A percentile compares a stretch with the other conserved stretches of the same genome.
Conservation (phyloP, 30 jellyfish, hydroid and myxozoan species). For the Nemopilema nomurai region DNA sequence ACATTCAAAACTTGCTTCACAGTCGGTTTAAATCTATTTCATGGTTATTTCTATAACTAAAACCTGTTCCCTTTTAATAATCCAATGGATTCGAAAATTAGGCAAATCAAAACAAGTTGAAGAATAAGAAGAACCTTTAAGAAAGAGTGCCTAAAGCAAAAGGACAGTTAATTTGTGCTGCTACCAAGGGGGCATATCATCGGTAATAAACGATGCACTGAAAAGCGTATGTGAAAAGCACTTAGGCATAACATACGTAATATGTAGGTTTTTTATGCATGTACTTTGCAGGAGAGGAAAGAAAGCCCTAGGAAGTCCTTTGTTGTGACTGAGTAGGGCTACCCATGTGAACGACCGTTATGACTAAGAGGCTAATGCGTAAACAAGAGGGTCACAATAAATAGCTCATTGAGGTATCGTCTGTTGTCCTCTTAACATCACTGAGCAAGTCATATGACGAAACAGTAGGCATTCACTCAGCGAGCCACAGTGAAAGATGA, state of each 20-base stretch:
- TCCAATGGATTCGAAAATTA: too few relatives aligned
- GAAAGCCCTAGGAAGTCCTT: not conserved
- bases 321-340: not conserved
- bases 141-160: too few relatives aligned
- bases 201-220: too few relatives aligned
- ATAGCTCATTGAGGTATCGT: not conserved
- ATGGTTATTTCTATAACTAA: too few relatives aligned
- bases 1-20: too few relatives aligned
- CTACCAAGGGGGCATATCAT: too few relatives aligned
- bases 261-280: not conserved
- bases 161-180: too few relatives aligned
- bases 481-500: not conserved
- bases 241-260: not conserved
- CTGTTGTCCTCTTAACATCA: not conserved
- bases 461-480: not conserved
- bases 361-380: not conserved
- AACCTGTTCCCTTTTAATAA: too few relatives aligned
- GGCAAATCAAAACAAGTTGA: too few relatives aligned
- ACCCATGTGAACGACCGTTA: constrained; percentile 33
- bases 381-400: not conserved
- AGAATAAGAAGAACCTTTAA: too few relatives aligned
- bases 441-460: not conserved
- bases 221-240: too few relatives aligned
- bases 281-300: not conserved
- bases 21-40: too few relatives aligned